Percentiles rank a stretch among this genome's conserved stretches.
These are phyloP conservation scores for Bemisia tabaci DNA, from an alignment of 1,140 invertebrate genomes.

Conservation along the genomic window DNA sequence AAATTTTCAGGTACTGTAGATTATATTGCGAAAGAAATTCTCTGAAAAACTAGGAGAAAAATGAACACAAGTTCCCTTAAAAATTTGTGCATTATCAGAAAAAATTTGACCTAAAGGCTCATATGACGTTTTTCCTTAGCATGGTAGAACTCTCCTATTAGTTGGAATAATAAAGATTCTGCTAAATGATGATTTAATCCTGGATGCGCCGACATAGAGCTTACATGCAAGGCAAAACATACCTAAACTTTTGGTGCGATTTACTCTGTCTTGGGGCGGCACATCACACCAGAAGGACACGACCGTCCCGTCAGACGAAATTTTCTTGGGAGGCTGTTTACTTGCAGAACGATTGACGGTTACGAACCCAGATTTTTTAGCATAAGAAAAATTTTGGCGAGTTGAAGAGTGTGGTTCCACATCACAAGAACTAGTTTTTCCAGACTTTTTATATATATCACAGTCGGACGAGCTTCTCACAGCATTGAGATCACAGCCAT, in stretches of 20 bases:
- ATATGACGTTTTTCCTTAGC: too few relatives aligned
- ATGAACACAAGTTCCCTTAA: too few relatives aligned
- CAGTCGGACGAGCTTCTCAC: background rate
- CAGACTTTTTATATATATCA: background rate
- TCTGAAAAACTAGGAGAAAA: too few relatives aligned
- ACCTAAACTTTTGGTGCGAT: constrained; percentile 14
- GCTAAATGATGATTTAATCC: too few relatives aligned
- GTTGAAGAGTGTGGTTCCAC: constrained; percentile 4
- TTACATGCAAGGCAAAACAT: constrained; percentile 1
- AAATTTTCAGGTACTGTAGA: too few relatives aligned
- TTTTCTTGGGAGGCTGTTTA: constrained; percentile 45
- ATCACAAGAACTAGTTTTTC: constrained; percentile 9
- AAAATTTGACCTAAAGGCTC: too few relatives aligned
- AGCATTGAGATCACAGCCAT: background rate
- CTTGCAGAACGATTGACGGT: background rate
- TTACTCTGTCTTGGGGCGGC: constrained; percentile 33
- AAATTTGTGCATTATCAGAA: too few relatives aligned
- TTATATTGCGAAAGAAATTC: too few relatives aligned
- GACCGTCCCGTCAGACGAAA: constrained; percentile 61
- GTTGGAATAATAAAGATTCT: too few relatives aligned
- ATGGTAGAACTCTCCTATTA: too few relatives aligned
- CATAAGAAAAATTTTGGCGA: background rate
- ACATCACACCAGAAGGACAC: constrained; percentile 75
- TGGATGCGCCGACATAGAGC: too few relatives aligned
- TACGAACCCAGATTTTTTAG: background rate